phyloP scores from a whole-genome alignment of 2,113 vertebrate genomes.

The Alethe castanea region DNA sequence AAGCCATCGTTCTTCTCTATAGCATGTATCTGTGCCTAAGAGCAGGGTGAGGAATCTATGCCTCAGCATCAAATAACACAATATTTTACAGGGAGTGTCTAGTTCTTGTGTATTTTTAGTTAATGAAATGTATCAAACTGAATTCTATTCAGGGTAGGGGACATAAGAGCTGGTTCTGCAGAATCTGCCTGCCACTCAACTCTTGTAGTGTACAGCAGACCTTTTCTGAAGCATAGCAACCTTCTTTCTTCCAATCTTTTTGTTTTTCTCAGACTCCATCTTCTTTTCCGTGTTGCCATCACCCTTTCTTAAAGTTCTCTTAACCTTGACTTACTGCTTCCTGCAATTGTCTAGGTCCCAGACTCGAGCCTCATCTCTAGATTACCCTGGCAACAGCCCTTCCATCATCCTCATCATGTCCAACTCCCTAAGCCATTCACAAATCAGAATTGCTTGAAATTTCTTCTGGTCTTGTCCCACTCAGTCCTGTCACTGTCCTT shows the following conservation, averaged over 20 bases:
- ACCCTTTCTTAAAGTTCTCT: background rate
- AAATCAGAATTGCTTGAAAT: background rate
- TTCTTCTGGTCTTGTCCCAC: background rate
- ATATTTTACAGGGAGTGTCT: background rate
- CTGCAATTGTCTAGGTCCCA: background rate
- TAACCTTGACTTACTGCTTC: conserved; percentile 28
- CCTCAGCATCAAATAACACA: background rate
- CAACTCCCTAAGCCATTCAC: background rate
- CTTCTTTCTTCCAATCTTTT: background rate
- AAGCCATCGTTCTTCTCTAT: background rate
- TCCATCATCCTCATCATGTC: background rate
- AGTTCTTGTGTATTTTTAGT: background rate
- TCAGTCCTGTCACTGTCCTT: background rate
- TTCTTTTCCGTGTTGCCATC: background rate
- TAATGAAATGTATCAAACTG: background rate
- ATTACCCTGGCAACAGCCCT: conserved; percentile 36
- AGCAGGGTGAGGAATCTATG: background rate
- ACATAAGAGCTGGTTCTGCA: background rate
- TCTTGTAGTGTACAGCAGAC: background rate
- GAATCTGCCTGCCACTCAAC: background rate
- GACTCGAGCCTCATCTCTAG: background rate
- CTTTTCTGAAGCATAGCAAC: background rate
- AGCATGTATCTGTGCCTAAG: background rate
- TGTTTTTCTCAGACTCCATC: background rate
- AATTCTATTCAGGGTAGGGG: background rate